Conservation (phyloP, 2,888 invertebrate genomes). For the Seladonia tumulorum region DNA sequence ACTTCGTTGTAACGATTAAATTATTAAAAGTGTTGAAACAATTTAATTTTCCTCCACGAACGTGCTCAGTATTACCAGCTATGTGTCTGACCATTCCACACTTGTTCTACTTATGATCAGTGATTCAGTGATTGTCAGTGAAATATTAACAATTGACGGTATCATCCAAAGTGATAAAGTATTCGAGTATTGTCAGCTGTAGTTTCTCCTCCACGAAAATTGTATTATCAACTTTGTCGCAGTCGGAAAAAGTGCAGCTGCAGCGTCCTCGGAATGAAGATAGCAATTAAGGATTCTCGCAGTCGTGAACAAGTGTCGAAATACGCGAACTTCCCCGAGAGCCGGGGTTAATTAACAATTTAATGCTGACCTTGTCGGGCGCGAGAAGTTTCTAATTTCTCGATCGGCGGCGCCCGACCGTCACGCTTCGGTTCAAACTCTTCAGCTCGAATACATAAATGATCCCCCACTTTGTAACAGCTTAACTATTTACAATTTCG, state of each 20-base stretch:
- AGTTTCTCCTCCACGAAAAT: not conserved
- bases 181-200: not conserved
- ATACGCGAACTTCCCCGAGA: too few relatives aligned
- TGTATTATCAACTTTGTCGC: not conserved
- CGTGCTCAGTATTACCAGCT: too few relatives aligned
- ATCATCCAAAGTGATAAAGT: not conserved
- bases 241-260: not conserved
- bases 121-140: too few relatives aligned
- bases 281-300: slow-evolving; percentile 6
- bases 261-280: not conserved
- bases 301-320: slow-evolving; percentile 10
- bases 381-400: slow-evolving; percentile 14
- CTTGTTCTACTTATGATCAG: too few relatives aligned
- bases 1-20: too few relatives aligned
- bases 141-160: not conserved
- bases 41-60: too few relatives aligned
- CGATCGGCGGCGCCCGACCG: not conserved
- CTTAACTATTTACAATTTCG: not conserved
- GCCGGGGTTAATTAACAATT: not conserved
- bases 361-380: slow-evolving; percentile 8
- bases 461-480: not conserved
- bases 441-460: not conserved
- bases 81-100: too few relatives aligned
- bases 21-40: too few relatives aligned
- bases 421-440: not conserved